These are phyloP conservation scores for Carassius auratus DNA, from an alignment of 2,113 vertebrate genomes.

Conservation along the genomic window DNA sequence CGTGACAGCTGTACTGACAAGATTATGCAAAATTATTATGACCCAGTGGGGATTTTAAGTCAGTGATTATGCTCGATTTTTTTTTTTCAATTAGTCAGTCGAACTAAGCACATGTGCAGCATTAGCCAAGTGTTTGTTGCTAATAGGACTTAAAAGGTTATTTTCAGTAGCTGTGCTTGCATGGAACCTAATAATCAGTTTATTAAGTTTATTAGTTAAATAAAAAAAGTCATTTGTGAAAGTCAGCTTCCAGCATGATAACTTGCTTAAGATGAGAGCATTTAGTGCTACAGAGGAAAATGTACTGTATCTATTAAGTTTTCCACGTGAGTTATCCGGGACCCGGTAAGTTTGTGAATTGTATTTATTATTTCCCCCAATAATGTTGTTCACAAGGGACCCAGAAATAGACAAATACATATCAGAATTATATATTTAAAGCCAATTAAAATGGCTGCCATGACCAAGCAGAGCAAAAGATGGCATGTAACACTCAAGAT, in stretches of 20 bases:
- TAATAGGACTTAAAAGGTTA: slow-evolving; percentile 3
- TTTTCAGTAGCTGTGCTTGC: not conserved
- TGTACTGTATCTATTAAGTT: not conserved
- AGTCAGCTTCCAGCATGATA: not conserved
- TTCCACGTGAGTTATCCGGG: not conserved
- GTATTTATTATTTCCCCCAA: too few species aligned
- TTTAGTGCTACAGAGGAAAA: not conserved
- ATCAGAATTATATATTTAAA: too few species aligned
- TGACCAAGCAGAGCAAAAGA: too few species aligned
- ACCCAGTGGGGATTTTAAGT: slow-evolving; percentile 2
- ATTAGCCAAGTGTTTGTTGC: not conserved
- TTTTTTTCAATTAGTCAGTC: not conserved
- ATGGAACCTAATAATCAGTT: not conserved
- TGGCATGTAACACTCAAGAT: too few species aligned
- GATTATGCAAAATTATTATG: slow-evolving; percentile 14
- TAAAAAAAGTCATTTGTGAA: not conserved
- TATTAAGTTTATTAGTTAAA: too few species aligned
- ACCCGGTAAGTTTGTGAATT: too few species aligned
- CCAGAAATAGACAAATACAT: too few species aligned
- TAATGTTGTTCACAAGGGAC: too few species aligned
- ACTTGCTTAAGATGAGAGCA: not conserved
- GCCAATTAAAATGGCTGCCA: too few species aligned
- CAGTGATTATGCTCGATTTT: not conserved
- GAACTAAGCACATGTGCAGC: not conserved
- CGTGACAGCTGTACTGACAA: not conserved